Percentiles rank a stretch among this genome's conserved stretches.
phyloP scores from a whole-genome alignment of 2,113 vertebrate species.

The Misgurnus mizolepis region DNA sequence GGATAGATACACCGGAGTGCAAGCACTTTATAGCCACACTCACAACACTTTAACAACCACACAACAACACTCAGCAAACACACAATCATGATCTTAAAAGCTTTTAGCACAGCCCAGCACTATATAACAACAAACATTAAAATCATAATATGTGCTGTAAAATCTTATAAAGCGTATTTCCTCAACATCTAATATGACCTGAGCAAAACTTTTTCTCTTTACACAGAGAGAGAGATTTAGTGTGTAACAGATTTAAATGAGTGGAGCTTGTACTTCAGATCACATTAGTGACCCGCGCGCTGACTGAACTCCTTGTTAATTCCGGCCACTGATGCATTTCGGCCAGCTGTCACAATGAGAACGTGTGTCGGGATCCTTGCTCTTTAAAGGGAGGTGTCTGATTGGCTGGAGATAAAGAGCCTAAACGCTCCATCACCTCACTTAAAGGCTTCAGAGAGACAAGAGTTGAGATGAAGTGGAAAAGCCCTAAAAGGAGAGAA shows the following conservation, averaged over 20 bases:
- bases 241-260: conserved; percentile 41
- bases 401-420: conserved; percentile 42
- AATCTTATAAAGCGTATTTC: no score
- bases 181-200: no score
- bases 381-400: conserved; percentile 43
- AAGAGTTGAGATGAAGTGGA: background rate
- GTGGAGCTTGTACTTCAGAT: conserved; percentile 61
- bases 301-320: conserved; percentile 71
- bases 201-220: background rate
- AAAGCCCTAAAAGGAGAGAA: conserved; percentile 34
- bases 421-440: conserved; percentile 29
- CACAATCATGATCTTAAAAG: no score
- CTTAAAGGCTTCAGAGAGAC: background rate
- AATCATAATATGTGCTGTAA: no score
- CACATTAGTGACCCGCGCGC: conserved; percentile 64
- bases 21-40: no score
- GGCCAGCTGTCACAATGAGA: conserved; percentile 48
- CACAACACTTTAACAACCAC: no score
- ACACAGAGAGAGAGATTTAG: background rate
- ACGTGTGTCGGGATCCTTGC: background rate
- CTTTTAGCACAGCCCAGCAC: no score
- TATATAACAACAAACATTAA: no score
- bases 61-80: no score
- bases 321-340: conserved; percentile 73
- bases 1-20: no score